Base-by-base conservation (phyloP, 2,888 invertebrate genomes). In the Idaea straminata region DNA sequence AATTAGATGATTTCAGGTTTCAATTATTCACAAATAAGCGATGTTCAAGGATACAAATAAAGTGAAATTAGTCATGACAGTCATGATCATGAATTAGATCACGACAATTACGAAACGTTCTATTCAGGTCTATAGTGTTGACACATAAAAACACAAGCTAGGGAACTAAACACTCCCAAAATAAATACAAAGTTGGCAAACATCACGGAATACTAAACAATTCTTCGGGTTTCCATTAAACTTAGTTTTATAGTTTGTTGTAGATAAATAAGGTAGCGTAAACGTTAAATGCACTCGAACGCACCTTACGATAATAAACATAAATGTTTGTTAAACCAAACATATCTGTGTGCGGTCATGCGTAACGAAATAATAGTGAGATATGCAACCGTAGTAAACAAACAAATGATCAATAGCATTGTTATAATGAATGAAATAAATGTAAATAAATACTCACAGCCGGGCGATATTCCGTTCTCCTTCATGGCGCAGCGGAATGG, bases 401-500 rank as follows among this genome's bases (percentile, higher is more conserved):
- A 65, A 68, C 61, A 61, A 59, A 10, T 25, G 47, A 36, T 57
- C 62, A 60, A 67, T 62, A 59, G 63, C 47, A 64, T 67, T 67
- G 68, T 62, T 62, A 68, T 66, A 67, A 64, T 66, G 66, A 66
- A 70, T 66, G 61, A 66, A 72, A 75, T 72, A 74, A 73, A 76
- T 77, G 73, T 68, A 73, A 78, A 79, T 76, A 69, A 79, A 86
- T 92, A 96, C 97, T 97, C 94, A 97, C 97, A 97, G 93, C 96
- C 97, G 77, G 97, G 97, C 80, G 96, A 95, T 75, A 96, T 96
- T 82, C 96, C 97, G 91, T 96, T 96, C 91, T 95, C 94, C 87
- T 94, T 96, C 86, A 96, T 94, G 64, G 96, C 95, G 86, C 97
- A 97, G 88, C 97, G 95, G 89, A 96, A 97, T 64, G 97, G 97